These are phyloP conservation scores for Neoascia interrupta DNA, from an alignment of 2,888 invertebrate genomes.

Conservation along the genomic window DNA sequence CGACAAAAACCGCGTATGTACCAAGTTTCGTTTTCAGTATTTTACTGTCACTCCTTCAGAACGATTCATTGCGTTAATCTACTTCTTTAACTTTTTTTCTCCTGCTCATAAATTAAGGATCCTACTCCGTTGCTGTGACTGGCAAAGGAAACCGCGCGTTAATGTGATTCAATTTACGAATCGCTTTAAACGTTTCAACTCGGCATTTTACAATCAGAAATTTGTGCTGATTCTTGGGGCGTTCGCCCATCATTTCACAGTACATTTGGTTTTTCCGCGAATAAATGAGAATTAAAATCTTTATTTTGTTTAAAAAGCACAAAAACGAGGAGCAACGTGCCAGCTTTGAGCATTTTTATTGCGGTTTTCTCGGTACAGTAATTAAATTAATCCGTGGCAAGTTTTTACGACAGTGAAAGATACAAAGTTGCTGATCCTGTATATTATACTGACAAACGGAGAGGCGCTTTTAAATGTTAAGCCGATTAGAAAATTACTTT, in stretches of 20 bases:
- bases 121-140: not conserved
- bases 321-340: slow-evolving; percentile 6
- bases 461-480: slow-evolving; percentile 46
- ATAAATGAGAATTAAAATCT: slow-evolving; percentile 47
- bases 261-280: slow-evolving; percentile 33
- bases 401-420: slow-evolving; percentile 34
- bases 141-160: slow-evolving; percentile 7
- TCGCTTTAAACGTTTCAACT: slow-evolving; percentile 30
- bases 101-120: not conserved
- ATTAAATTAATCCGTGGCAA: slow-evolving; percentile 54
- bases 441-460: slow-evolving; percentile 22
- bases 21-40: too few species aligned
- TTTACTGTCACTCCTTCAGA: not conserved
- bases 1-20: too few species aligned
- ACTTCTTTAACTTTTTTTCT: not conserved
- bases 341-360: slow-evolving; percentile 34
- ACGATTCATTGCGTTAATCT: slow-evolving; percentile 4
- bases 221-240: slow-evolving; percentile 34
- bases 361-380: slow-evolving; percentile 35
- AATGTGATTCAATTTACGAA: slow-evolving; percentile 45
- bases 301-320: slow-evolving; percentile 17
- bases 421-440: slow-evolving; percentile 51
- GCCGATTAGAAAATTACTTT: slow-evolving; percentile 46
- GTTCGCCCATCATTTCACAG: slow-evolving; percentile 31
- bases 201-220: slow-evolving; percentile 40